phyloP scores from a whole-genome alignment of 2,113 vertebrate genomes.

The Tragelaphus buxtoni region DNA sequence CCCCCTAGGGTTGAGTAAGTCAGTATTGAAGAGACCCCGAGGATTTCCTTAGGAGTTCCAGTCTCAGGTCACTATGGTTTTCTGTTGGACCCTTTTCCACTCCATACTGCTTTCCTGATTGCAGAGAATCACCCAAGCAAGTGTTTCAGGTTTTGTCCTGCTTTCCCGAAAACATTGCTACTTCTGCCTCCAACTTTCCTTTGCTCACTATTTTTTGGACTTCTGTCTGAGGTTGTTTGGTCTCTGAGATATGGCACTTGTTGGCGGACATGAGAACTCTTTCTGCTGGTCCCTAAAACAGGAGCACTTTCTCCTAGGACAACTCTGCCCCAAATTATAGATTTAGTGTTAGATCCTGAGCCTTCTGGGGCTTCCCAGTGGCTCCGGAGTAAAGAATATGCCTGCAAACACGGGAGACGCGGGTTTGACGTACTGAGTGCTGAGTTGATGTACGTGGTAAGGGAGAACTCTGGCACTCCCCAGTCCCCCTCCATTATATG shows the following conservation, averaged over 20 bases:
- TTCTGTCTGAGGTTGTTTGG: neutral
- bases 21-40: neutral
- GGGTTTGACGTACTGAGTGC: neutral
- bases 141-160: neutral
- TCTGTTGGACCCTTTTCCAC: neutral
- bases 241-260: neutral
- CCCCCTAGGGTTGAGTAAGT: neutral
- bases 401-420: neutral
- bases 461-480: neutral
- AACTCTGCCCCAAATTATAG: neutral
- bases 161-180: neutral
- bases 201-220: neutral
- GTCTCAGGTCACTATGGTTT: neutral
- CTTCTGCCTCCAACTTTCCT: neutral
- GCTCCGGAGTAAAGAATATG: neutral
- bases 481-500: accelerated
- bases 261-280: neutral
- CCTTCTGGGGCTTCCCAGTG: neutral
- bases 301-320: neutral
- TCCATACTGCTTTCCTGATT: neutral
- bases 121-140: neutral
- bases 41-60: neutral
- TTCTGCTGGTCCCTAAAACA: neutral
- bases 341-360: neutral
- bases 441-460: neutral